phyloP scores from a whole-genome alignment of 2,113 vertebrate species.

The Cinclus cinclus region DNA sequence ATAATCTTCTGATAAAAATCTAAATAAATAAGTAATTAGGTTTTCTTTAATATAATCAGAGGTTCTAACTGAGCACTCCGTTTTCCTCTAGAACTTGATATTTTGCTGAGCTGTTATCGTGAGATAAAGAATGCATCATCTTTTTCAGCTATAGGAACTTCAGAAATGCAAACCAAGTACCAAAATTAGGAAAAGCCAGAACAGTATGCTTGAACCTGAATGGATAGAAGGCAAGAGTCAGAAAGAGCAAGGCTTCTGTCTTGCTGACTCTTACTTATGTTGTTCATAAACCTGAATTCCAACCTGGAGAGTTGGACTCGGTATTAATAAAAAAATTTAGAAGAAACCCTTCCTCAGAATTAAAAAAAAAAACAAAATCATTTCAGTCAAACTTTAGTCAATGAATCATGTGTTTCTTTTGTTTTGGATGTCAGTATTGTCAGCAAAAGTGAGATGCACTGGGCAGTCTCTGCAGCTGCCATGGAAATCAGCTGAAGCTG shows the following conservation, averaged over 20 bases:
- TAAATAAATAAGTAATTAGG: not conserved
- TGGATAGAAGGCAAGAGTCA: not conserved
- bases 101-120: not conserved
- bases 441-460: not conserved
- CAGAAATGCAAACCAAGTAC: not conserved
- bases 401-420: not conserved
- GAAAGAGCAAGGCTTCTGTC: not conserved
- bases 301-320: not conserved
- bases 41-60: not conserved
- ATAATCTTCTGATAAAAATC: not conserved
- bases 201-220: not conserved
- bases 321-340: not conserved
- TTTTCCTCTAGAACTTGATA: not conserved
- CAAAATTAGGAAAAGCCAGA: not conserved
- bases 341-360: not conserved
- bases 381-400: not conserved
- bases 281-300: not conserved
- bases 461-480: not conserved
- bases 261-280: not conserved
- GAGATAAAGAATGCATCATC: not conserved
- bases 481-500: not conserved
- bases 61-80: not conserved
- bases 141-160: not conserved
- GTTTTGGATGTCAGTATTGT: not conserved
- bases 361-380: not conserved